A percentile compares a stretch with the other conserved stretches of the same genome.
phyloP scores from a whole-genome alignment of 2,888 invertebrate genomes.

The Diachrysia chrysitis region DNA sequence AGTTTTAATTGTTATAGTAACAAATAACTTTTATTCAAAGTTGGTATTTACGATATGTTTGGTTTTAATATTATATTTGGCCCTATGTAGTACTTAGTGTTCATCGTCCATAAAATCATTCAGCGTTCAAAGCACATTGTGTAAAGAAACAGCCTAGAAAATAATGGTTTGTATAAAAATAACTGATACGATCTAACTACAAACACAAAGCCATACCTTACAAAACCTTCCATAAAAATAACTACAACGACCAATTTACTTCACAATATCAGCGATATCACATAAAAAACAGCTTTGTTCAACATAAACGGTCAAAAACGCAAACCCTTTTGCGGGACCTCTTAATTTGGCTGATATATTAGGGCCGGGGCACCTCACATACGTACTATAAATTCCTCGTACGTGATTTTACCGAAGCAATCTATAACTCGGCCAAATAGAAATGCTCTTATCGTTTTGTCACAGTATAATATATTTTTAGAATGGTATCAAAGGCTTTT shows the following conservation, averaged over 20 bases:
- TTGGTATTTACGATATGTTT: no score
- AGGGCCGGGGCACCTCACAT: conserved; percentile 52
- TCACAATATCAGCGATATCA: conserved; percentile 50
- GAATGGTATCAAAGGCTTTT: conserved; percentile 10
- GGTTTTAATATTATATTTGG: no score
- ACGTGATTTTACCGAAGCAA: conserved; percentile 62
- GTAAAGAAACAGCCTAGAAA: background rate
- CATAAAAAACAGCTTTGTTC: conserved; percentile 53
- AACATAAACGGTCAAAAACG: conserved; percentile 54
- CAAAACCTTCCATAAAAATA: conserved; percentile 35
- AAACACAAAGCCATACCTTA: background rate
- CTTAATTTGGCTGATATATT: conserved; percentile 61
- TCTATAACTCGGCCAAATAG: conserved; percentile 56
- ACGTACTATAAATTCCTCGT: conserved; percentile 60
- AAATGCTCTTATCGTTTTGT: conserved; percentile 59
- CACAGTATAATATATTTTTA: conserved; percentile 49
- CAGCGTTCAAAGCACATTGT: background rate
- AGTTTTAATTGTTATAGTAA: no score
- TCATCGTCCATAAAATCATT: background rate
- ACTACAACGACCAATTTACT: conserved; percentile 29
- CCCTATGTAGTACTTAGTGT: no score
- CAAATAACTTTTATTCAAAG: no score
- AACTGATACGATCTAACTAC: conserved; percentile 24
- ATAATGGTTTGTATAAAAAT: conserved; percentile 9
- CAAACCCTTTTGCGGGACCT: conserved; percentile 54